Conservation (phyloP, 1,140 invertebrate genomes). For the Conus ventricosus region DNA sequence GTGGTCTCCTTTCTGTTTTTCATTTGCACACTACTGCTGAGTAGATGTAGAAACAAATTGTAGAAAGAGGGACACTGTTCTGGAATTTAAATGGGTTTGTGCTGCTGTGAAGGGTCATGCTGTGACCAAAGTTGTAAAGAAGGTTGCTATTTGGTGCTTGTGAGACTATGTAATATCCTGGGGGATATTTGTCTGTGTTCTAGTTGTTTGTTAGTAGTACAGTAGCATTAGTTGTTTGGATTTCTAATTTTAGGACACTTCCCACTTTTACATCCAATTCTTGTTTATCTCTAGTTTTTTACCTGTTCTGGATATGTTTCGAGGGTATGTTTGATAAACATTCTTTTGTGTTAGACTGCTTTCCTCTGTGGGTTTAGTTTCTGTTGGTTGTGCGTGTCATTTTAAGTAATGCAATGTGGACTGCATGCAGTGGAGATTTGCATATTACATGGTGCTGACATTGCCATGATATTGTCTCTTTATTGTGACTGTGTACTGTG, state of each 20-base stretch:
- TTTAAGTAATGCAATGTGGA: not conserved
- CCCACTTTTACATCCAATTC: not conserved
- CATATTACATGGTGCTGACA: not conserved
- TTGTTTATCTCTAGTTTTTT: not conserved
- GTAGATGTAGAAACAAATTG: too few species aligned
- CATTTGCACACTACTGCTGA: not conserved
- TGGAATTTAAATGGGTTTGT: not conserved
- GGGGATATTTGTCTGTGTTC: conserved; percentile 38
- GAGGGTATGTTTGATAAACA: not conserved
- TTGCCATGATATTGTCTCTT: not conserved
- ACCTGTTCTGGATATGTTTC: not conserved
- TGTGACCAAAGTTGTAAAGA: not conserved
- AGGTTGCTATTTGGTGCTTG: conserved; percentile 54
- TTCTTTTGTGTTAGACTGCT: not conserved
- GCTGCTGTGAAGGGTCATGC: not conserved
- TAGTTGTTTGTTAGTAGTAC: not conserved
- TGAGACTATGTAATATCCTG: conserved; percentile 65
- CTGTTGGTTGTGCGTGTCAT: not conserved
- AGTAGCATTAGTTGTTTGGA: not conserved
- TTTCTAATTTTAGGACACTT: not conserved
- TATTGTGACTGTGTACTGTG: not conserved
- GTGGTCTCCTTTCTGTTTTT: not conserved
- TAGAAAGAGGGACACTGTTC: not conserved
- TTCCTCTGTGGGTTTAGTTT: not conserved
- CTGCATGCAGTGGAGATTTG: not conserved